Conservation (phyloP, 1,140 invertebrate species). For the Eumeta japonica region DNA sequence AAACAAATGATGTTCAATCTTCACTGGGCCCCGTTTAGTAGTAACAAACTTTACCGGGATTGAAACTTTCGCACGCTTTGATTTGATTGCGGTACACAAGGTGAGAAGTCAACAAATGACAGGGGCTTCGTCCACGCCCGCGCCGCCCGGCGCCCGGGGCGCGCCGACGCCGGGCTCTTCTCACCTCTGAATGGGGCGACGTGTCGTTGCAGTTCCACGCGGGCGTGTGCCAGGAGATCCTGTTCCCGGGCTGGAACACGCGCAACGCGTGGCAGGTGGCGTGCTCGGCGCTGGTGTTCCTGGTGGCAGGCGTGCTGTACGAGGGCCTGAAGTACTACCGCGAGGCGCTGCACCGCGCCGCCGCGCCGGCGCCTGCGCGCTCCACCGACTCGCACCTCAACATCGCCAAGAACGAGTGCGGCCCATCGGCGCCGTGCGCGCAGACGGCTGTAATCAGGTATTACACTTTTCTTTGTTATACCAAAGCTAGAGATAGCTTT, state of each 20-base stretch:
- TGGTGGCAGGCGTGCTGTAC: slow-evolving; percentile 82
- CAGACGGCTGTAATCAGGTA: slow-evolving; percentile 45
- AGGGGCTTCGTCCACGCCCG: no score
- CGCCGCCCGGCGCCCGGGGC: no score
- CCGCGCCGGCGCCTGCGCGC: slow-evolving; percentile 63
- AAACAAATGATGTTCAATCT: no score
- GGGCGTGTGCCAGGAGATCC: slow-evolving; percentile 69
- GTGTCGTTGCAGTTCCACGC: slow-evolving; percentile 81
- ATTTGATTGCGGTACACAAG: no score
- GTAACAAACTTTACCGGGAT: no score
- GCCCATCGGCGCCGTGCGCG: slow-evolving; percentile 64
- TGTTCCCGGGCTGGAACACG: slow-evolving; percentile 80
- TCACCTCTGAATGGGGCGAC: no score
- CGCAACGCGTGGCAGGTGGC: slow-evolving; percentile 71
- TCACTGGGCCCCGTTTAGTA: no score
- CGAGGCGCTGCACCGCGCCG: slow-evolving; percentile 75
- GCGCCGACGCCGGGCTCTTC: no score
- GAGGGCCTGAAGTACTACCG: slow-evolving; percentile 89
- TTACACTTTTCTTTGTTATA: no score
- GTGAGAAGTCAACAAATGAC: no score
- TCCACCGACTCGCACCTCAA: slow-evolving; percentile 64
- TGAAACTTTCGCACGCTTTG: no score
- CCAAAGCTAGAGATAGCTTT: no score
- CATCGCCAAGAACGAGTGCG: slow-evolving; percentile 65
- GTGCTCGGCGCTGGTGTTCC: slow-evolving; percentile 81